Evolutionary conservation across 2,888 invertebrate species (phyloP).

Genomic region (Xestia sexstrigata): DNA sequence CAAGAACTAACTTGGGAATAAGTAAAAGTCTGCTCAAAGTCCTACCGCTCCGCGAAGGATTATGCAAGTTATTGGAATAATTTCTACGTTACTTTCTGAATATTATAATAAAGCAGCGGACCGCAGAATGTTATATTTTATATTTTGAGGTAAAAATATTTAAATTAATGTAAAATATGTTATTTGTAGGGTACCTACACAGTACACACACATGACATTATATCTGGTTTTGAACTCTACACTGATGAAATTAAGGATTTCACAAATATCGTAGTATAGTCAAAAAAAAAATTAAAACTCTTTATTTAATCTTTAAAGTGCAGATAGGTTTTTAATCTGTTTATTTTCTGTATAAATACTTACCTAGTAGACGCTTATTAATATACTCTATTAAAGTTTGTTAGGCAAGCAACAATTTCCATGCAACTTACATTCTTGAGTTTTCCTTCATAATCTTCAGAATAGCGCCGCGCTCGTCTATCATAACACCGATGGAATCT

Average conservation of each 20-base stretch:
- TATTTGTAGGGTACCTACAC: not conserved
- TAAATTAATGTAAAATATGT: constrained; percentile 11
- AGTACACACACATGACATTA: not conserved
- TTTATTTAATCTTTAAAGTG: not conserved
- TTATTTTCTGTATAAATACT: not conserved
- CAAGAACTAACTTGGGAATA: constrained; percentile 37
- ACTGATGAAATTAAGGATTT: not conserved
- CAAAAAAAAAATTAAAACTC: not conserved
- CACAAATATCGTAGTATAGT: not conserved
- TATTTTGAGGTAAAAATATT: not conserved
- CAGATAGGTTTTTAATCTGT: not conserved
- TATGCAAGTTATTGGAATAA: constrained; percentile 52
- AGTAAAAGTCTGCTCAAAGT: constrained; percentile 34
- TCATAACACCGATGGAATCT: constrained; percentile 62
- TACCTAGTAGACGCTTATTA: not conserved
- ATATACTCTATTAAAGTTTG: not conserved
- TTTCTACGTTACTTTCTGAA: constrained; percentile 38
- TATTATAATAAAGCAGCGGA: constrained; percentile 19
- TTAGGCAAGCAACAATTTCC: not conserved
- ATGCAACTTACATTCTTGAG: not conserved
- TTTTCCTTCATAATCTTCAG: constrained; percentile 10
- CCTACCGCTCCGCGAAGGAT: constrained; percentile 28
- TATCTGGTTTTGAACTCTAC: not conserved
- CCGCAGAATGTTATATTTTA: constrained; percentile 15
- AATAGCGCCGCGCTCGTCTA: constrained; percentile 48